A percentile compares a stretch with the other conserved stretches of the same genome.
These are phyloP conservation scores for Magallana nippona DNA, from an alignment of 2,888 invertebrate genomes.

Conservation along the genomic window DNA sequence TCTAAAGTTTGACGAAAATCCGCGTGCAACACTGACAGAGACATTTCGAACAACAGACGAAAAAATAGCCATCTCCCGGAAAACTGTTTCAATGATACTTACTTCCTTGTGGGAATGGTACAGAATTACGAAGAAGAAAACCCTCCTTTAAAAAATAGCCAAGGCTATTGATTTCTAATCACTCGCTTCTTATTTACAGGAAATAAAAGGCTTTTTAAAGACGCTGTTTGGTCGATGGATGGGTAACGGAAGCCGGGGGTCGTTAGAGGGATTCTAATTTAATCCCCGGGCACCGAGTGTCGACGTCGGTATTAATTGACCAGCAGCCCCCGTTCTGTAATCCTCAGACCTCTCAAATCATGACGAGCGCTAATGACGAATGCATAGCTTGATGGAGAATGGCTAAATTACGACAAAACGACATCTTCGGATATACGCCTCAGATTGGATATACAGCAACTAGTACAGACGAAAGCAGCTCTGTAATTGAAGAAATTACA, in stretches of 20 bases:
- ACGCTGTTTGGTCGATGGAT: conserved; percentile 5
- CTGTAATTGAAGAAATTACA: background rate
- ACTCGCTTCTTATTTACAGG: conserved; percentile 9
- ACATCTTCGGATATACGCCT: background rate
- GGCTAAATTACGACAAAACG: background rate
- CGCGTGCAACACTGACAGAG: too few species aligned
- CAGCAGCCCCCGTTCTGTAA: background rate
- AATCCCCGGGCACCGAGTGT: conserved; percentile 23
- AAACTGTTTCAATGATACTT: background rate
- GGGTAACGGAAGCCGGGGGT: background rate
- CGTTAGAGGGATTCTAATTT: conserved; percentile 15
- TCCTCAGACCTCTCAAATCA: background rate
- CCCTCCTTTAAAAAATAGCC: background rate
- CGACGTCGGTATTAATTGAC: conserved; percentile 18
- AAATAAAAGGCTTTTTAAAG: conserved; percentile 24
- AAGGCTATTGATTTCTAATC: conserved; percentile 16
- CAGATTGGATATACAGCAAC: background rate
- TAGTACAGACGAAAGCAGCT: background rate
- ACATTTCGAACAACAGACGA: too few species aligned
- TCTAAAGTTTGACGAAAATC: too few species aligned
- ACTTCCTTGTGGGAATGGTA: background rate
- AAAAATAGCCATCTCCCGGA: background rate
- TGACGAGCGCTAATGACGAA: conserved; percentile 6
- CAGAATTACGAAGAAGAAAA: background rate
- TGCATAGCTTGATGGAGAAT: background rate